Conservation (phyloP, 1,140 invertebrate genomes). For the Drosophila setifemur region DNA sequence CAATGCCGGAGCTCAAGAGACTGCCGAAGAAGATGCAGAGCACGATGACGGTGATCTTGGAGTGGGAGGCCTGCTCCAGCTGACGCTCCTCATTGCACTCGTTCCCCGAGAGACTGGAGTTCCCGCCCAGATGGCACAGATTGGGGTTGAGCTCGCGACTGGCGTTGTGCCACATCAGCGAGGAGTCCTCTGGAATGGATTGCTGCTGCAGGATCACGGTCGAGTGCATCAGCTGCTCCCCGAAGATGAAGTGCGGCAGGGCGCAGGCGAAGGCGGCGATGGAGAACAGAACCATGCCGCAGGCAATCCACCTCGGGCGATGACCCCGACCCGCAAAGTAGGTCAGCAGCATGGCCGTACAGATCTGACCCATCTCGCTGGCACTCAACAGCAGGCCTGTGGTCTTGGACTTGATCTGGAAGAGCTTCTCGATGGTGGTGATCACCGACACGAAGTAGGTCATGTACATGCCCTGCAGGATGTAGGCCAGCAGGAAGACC, state of each 20-base stretch:
- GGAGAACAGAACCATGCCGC: conserved; percentile 95
- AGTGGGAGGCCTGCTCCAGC: conserved; percentile 86
- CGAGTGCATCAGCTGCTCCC: conserved; percentile 85
- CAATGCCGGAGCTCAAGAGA: conserved; percentile 94
- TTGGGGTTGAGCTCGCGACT: conserved; percentile 60
- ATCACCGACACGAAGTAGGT: conserved; percentile 98
- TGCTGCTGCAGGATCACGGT: conserved; percentile 59
- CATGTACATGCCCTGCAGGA: conserved; percentile 96
- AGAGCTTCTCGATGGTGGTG: conserved; percentile 98
- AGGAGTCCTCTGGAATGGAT: background rate
- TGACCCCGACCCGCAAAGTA: conserved; percentile 97
- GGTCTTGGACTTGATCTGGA: conserved; percentile 96
- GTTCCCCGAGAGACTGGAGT: conserved; percentile 48
- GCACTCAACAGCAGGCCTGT: conserved; percentile 96
- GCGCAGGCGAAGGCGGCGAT: conserved; percentile 94
- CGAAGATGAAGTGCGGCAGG: conserved; percentile 91
- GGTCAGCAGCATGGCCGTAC: conserved; percentile 93
- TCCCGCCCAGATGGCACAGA: conserved; percentile 63
- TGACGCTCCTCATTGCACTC: conserved; percentile 85
- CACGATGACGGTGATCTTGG: conserved; percentile 90
- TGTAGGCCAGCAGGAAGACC: conserved; percentile 94
- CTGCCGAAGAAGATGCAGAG: conserved; percentile 94
- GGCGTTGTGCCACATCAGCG: conserved; percentile 39
- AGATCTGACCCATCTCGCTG: conserved; percentile 97
- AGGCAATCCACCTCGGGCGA: conserved; percentile 97